Conservation (phyloP, 92 coral and sea anemone species). For the Actinernus sp. region DNA sequence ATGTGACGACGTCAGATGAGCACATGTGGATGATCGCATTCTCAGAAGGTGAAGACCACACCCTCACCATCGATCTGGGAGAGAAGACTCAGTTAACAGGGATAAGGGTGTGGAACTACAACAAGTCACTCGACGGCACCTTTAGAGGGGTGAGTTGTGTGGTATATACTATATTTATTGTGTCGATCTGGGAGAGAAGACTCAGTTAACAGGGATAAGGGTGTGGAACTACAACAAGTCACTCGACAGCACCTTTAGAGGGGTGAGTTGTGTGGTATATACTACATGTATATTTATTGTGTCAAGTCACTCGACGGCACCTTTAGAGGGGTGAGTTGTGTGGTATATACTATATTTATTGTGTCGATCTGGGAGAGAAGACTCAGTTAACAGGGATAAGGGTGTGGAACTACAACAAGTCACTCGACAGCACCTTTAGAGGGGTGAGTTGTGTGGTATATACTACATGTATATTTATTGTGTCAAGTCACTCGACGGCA, state of each 20-base stretch:
- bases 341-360: too few relatives aligned
- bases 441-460: too few relatives aligned
- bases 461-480: too few relatives aligned
- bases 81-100: constrained; percentile 73
- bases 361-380: constrained; percentile 74
- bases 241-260: constrained; percentile 92
- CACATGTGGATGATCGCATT: constrained; percentile 99
- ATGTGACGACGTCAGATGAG: constrained; percentile 89
- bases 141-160: constrained; percentile 96
- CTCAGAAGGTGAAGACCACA: constrained; percentile 85
- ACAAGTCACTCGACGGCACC: constrained; percentile 92
- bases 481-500: too few relatives aligned
- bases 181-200: constrained; percentile 74
- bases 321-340: too few relatives aligned
- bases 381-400: constrained; percentile 79
- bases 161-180: too few relatives aligned
- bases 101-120: constrained; percentile 95
- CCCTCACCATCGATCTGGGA: constrained; percentile 77
- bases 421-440: constrained; percentile 91
- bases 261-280: too few relatives aligned
- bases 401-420: constrained; percentile 98
- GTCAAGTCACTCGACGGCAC: too few relatives aligned
- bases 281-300: too few relatives aligned
- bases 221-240: constrained; percentile 98
- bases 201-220: constrained; percentile 78